phyloP scores from a whole-genome alignment of 2,888 invertebrate species.

The Anticlea derivata region DNA sequence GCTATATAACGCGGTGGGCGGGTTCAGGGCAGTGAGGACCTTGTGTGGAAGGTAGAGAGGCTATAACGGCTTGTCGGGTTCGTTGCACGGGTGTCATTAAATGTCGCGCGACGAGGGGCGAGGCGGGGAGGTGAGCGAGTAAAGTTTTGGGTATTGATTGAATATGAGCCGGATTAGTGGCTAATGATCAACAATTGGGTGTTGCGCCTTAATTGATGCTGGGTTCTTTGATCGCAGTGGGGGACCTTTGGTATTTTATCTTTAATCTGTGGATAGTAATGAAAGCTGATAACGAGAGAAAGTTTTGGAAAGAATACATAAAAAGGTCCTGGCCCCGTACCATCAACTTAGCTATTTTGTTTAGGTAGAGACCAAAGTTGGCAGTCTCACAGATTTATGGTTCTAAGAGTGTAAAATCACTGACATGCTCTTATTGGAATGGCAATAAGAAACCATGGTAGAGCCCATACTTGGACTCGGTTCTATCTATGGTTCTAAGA shows the following conservation, averaged over 20 bases:
- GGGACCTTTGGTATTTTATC: constrained; percentile 23
- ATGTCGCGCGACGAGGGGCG: constrained; percentile 82
- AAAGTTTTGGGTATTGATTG: constrained; percentile 85
- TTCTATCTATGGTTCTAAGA: no score
- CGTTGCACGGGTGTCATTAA: constrained; percentile 83
- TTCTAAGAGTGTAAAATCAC: no score
- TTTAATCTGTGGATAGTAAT: constrained; percentile 18
- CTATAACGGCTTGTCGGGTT: constrained; percentile 59
- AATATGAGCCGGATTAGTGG: constrained; percentile 82
- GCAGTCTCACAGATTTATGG: no score
- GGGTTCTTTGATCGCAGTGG: constrained; percentile 25
- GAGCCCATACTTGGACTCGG: no score
- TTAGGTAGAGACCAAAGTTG: no score
- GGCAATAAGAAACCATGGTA: no score
- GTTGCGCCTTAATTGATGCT: constrained; percentile 60
- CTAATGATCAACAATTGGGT: constrained; percentile 82
- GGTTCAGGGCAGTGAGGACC: constrained; percentile 69
- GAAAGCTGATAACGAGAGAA: constrained; percentile 14
- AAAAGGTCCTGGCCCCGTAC: no score
- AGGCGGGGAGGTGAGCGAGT: constrained; percentile 80
- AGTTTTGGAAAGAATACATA: constrained; percentile 12
- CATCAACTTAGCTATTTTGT: no score
- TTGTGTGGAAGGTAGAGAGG: constrained; percentile 63
- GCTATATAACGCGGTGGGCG: constrained; percentile 83
- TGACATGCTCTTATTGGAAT: no score